These are phyloP conservation scores for Manacus vitellinus DNA, from an alignment of 2,113 vertebrate genomes.

Conservation along the genomic window DNA sequence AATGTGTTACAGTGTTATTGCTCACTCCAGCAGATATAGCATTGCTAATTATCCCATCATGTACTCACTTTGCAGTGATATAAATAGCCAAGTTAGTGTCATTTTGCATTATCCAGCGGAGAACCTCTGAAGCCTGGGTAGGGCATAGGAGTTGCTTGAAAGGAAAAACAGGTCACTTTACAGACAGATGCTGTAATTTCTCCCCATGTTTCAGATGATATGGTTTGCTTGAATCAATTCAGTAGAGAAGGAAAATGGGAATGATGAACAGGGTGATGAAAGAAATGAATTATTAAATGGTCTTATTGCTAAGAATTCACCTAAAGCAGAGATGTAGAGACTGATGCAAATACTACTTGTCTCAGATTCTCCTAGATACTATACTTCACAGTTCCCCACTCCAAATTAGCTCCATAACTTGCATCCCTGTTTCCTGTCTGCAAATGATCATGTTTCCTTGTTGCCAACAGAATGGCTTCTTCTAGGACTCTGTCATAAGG, in stretches of 20 bases:
- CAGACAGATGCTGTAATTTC: not conserved
- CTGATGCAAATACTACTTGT: not conserved
- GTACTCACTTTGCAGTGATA: conserved; percentile 20
- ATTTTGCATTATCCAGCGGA: conserved; percentile 14
- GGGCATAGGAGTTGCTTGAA: not conserved
- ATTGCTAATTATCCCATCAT: conserved; percentile 49
- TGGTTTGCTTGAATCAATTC: conserved; percentile 4
- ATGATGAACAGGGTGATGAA: not conserved
- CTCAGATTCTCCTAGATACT: not conserved
- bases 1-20: not conserved
- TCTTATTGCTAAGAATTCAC: not conserved
- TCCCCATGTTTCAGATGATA: not conserved
- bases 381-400: not conserved
- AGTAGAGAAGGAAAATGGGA: not conserved
- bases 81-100: conserved; percentile 40
- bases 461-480: not conserved
- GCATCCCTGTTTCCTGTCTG: not conserved
- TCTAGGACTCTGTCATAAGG: not conserved
- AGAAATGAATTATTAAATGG: not conserved
- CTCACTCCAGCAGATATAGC: not conserved
- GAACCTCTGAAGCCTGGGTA: not conserved
- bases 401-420: not conserved
- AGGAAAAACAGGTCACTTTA: not conserved
- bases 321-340: not conserved
- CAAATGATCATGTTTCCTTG: not conserved